Base-by-base conservation (phyloP, 2,888 invertebrate genomes). In the Ectemnius cavifrons region DNA sequence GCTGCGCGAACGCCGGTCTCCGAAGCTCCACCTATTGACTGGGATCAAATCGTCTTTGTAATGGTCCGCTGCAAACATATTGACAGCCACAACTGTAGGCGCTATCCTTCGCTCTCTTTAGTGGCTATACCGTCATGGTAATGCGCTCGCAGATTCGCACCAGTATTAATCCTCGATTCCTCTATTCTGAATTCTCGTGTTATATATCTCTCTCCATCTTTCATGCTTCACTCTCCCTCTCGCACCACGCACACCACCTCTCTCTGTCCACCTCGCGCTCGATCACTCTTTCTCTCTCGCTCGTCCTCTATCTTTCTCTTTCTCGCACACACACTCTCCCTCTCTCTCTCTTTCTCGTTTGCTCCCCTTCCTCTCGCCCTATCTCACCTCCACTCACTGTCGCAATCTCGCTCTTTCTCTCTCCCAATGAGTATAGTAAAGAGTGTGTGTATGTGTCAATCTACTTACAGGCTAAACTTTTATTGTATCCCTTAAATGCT, bases 1-100 rank as follows among this genome's bases (percentile, higher is more conserved):
- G 89, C 90, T 90, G 91, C 90, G 88, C 89, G 85, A 88, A 86
- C 88, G 90, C 89, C 89, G 89, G 86, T 89, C 89, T 89, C 87
- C 89, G 82, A 85, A 89, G 89, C 90, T 91, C 91, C 91, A 91
- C 91, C 91, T 91, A 91, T 86, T 89, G 91, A 90, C 90, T 90
- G 89, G 90, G 89, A 90, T 90, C 90, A 90, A 91, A 90, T 90
- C 90, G 88, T 90, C 90, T 89, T 89, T 89, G 89, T 88, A 88
- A 89, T 88, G 87, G 89, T 90, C 91, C 90, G 85, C 90, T 91
- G 90, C 88, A 90, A 91, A 90, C 90, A 91, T 90, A 90, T 89
- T 85, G 90, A 90, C 89, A 90, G 90, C 90, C 90, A 89, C 87
- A 89, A 89, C 88, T 90, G 89, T 90, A 90, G 90, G 87, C 86